phyloP scores from a whole-genome alignment of 2,797 vertebrate genomes.

The Malacoraja senta region DNA sequence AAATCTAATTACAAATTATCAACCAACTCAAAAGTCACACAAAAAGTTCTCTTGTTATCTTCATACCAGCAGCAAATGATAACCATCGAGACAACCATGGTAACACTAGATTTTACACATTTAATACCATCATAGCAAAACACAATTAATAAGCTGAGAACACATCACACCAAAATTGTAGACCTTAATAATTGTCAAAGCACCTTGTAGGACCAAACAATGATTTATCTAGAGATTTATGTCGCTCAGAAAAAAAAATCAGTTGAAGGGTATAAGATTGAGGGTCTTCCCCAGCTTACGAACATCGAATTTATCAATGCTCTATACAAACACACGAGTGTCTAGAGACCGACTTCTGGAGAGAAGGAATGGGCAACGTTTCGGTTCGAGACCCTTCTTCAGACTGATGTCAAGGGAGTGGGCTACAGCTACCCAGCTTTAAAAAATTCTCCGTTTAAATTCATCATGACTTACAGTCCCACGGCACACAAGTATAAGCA shows the following conservation, averaged over 20 bases:
- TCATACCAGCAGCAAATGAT: background rate
- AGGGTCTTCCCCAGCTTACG: no score
- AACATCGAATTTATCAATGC: no score
- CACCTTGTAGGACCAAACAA: background rate
- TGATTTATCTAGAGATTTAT: background rate
- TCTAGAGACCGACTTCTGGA: no score
- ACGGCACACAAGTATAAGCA: no score
- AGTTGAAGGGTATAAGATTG: background rate
- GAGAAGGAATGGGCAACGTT: no score
- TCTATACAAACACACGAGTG: no score
- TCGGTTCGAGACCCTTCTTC: no score
- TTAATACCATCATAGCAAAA: background rate
- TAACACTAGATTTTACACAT: background rate
- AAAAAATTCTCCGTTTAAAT: background rate
- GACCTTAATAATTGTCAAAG: conserved; percentile 1
- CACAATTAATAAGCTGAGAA: background rate
- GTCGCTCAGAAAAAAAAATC: background rate
- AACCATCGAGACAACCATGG: background rate
- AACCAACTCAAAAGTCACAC: background rate
- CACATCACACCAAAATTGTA: background rate
- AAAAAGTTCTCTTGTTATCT: background rate
- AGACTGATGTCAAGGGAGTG: no score
- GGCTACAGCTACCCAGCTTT: background rate
- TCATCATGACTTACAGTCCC: background rate
- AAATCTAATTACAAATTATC: background rate